Conservation (phyloP, 2,888 invertebrate genomes). For the Plebejus anna region DNA sequence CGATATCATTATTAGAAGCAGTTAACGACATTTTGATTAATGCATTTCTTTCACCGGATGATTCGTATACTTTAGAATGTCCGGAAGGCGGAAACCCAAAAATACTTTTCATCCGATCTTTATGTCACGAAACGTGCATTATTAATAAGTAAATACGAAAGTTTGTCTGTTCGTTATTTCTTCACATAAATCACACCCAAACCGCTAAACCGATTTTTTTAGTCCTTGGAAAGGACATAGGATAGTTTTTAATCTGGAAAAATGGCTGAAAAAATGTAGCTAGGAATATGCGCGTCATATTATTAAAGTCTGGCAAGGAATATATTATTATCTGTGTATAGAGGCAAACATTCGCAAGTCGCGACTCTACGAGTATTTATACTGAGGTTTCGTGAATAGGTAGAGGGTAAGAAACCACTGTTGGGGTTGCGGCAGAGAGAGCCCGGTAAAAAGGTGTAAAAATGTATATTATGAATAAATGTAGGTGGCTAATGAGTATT, state of each 20-base stretch:
- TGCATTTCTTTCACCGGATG: conserved; percentile 2
- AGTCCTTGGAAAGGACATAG: too few relatives aligned
- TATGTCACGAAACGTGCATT: conserved; percentile 1
- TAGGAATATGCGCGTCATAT: conserved; percentile 8
- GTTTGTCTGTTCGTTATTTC: too few relatives aligned
- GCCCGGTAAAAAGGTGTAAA: neutral
- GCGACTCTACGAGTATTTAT: conserved; percentile 8
- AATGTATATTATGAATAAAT: neutral
- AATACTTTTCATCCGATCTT: neutral
- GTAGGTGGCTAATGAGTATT: neutral
- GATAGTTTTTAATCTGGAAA: too few relatives aligned
- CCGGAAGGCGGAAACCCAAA: neutral
- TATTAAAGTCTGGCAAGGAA: neutral
- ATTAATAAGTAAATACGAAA: too few relatives aligned
- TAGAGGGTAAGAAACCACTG: conserved; percentile 12
- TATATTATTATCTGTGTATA: neutral
- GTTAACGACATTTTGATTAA: neutral
- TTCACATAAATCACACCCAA: too few relatives aligned
- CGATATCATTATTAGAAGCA: neutral
- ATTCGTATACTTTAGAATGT: neutral
- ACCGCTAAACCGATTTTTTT: too few relatives aligned
- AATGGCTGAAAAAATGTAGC: too few relatives aligned
- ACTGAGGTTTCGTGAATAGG: conserved; percentile 18
- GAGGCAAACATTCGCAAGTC: neutral
- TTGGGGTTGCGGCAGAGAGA: conserved; percentile 4